phyloP scores from a whole-genome alignment of 2,113 vertebrate species.

The Elachura formosa region DNA sequence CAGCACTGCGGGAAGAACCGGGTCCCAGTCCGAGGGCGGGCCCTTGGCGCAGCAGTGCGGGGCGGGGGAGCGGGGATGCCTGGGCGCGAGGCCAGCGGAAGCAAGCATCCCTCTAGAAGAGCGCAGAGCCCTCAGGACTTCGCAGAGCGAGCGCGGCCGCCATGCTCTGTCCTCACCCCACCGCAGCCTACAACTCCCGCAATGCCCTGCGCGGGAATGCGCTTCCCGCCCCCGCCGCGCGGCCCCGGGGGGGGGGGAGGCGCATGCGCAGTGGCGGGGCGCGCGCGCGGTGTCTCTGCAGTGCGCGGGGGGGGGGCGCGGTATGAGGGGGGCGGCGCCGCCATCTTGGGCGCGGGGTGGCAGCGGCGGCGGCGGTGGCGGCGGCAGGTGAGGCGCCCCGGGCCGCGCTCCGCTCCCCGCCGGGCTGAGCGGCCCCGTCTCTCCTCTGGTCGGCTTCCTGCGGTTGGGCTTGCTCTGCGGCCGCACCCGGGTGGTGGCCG shows the following conservation, averaged over 20 bases:
- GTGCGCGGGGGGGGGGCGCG: slow-evolving; percentile 46
- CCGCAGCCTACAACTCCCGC: neutral
- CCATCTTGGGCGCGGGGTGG: slow-evolving; percentile 43
- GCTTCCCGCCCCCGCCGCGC: rapidly evolving
- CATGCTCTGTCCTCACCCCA: rapidly evolving
- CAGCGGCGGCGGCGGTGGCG: neutral
- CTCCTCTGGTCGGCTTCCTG: neutral
- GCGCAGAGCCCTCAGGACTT: neutral
- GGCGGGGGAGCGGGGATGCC: no score
- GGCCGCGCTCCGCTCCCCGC: rapidly evolving
- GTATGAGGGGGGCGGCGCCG: slow-evolving; percentile 9
- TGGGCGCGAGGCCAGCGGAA: no score
- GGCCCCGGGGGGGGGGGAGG: rapidly evolving
- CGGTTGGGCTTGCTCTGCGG: no score
- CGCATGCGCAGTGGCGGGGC: neutral
- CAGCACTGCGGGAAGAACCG: no score
- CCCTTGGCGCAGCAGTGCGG: neutral
- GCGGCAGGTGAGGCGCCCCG: neutral
- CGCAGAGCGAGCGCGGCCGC: no score
- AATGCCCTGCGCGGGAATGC: rapidly evolving
- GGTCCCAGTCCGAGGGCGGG: neutral
- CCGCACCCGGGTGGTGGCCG: neutral
- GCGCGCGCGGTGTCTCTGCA: slow-evolving; percentile 55
- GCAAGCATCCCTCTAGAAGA: neutral
- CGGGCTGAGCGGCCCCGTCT: rapidly evolving